Base-by-base conservation (phyloP, 2,797 vertebrate genomes). In the Spizella passerina region DNA sequence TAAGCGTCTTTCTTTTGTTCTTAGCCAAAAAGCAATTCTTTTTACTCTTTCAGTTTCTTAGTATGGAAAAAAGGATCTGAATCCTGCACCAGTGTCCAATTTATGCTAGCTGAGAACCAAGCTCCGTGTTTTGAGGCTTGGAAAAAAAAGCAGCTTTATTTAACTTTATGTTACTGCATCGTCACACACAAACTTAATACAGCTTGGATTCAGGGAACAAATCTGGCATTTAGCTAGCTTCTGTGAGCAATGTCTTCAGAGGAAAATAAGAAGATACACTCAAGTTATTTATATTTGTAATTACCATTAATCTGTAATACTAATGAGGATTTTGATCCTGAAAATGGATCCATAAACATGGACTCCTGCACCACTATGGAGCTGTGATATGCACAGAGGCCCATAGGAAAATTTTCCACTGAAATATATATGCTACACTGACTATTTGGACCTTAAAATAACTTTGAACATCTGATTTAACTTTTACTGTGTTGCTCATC, bases 291-390 rank as follows among this genome's bases (percentile, higher is more conserved):
- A 96, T 96, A 94, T 90, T 93, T 94, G 91, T 94, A 93, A 92
- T 93, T 96, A 96, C 82, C 92, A 93, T 96, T 97, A 96, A 96
- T 96, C 94, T 92, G 93, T 95, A 89, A 94, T 96, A 91, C 93
- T 96, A 96, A 95, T 95, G 92, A 95, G 92, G 88, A 86, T 78
- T 95, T 96, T 95, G 94, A 95, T 95, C 94, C 92, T 96, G 94
- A 57, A 96, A 93, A 96, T 96, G 93, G 95, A 94, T 92, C 93
- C 92, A 93, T 95, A 95, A 94, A 96, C 95, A 95, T 90, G 90
- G 95, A 69, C 61, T 90, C 69, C 65, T 61, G 79, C 47, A 72
- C 82, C 36, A 61, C 88, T n/a, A 14, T 20, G 64, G 83, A 96
- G 92, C 90, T 82, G 60, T 63, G 83, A 88, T 79, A 84, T 55